Evolutionary conservation across 2,797 vertebrate species (phyloP), one percentile per base, ranked within the genome.

Genomic region (Microchirus variegatus): DNA sequence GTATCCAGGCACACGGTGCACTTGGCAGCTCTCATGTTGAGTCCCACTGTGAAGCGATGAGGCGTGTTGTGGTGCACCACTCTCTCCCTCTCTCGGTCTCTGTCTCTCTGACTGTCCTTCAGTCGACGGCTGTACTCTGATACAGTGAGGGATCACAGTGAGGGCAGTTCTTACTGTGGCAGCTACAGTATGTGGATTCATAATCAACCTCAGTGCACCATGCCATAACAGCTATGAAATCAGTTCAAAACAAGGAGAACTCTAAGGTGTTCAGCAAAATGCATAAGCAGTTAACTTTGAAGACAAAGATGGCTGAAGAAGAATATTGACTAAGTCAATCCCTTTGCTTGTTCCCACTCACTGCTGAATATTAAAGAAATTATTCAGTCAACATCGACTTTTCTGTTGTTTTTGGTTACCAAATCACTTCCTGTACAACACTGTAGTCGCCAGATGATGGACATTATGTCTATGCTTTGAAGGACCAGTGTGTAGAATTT

Each of bases 11-110:
- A 99, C 82, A 99, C 97, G 0, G 96, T 96, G 0, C 98, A 99
- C 86, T 99, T 98, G 12, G 97, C 97, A 7, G 98, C 97, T 77
- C 98, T 93, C 98, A 99, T 99, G 81, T 99, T 99, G 70, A 99
- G 94, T 49, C 97, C 98, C 82, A 99, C 95, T 0, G 96, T 97
- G 88, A 99, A 99, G 54, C 96, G 94, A 81, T 99, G 98, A 40
- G 96, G 93, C 58, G 96, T 96, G 82, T 94, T 97, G 80, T 98
- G 93, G 79, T 98, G 96, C 42, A 74, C 64, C 53, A 61, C 78
- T 53, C 88, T 59, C 62, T 89, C 89, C 35, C 90, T 22, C 54
- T 90, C 87, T 53, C 89, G 63, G 50, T 90, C 90, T 53, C 89
- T 58, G 80, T 91, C 96, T 52, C 88, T 78, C 84, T 92, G 91